Evolutionary conservation across 1,140 invertebrate species (phyloP).

Genomic region (Lordiphosa collinella): DNA sequence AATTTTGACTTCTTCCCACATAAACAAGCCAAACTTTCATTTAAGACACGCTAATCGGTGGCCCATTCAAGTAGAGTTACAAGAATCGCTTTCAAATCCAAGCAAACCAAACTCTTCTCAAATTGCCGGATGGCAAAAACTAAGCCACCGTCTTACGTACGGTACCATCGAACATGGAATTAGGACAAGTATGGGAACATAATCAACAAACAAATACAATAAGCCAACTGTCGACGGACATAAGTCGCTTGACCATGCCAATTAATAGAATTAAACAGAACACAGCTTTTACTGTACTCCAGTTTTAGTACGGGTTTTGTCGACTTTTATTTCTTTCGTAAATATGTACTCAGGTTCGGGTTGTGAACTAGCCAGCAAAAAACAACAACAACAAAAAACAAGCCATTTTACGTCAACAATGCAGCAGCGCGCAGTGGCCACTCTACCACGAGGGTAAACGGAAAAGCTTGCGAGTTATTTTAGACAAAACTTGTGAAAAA

Average conservation of each 20-base stretch:
- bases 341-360: conserved; percentile 24
- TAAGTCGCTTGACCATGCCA: conserved; percentile 42
- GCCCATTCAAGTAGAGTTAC: not conserved
- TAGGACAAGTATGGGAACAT: conserved; percentile 29
- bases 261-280: conserved; percentile 61
- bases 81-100: conserved; percentile 3
- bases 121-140: too few species aligned
- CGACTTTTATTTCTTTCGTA: conserved; percentile 26
- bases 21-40: conserved; percentile 16
- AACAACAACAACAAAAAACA: conserved; percentile 11
- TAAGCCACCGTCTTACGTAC: not conserved
- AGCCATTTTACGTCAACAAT: conserved; percentile 40
- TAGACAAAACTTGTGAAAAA: too few species aligned
- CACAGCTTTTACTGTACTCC: conserved; percentile 51
- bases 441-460: conserved; percentile 8
- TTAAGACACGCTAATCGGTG: conserved; percentile 3
- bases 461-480: too few species aligned
- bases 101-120: not conserved
- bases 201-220: conserved; percentile 16
- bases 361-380: conserved; percentile 37
- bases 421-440: conserved; percentile 12
- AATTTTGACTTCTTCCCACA: conserved; percentile 19
- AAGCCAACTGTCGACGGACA: conserved; percentile 32
- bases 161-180: conserved; percentile 17
- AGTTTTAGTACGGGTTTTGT: conserved; percentile 47